Evolutionary conservation across 2,797 vertebrate species (phyloP), one percentile per base, ranked within the genome.

Genomic region (Hipposideros larvatus): DNA sequence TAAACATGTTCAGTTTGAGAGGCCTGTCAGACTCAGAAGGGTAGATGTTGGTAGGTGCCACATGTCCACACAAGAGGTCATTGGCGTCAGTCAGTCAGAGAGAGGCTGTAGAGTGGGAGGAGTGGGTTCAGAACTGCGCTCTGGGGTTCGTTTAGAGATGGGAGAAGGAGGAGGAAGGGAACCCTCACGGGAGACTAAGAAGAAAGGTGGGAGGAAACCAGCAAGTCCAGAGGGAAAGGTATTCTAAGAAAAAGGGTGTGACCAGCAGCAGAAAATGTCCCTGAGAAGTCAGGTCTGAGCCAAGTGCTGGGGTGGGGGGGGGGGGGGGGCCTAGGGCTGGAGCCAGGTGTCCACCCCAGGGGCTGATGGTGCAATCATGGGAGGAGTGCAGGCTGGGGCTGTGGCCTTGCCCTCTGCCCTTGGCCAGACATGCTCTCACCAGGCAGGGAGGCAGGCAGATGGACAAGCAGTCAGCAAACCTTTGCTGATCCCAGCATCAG

Each of bases 141-240:
- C 18, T 7, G 74, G 61, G 46, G 46, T 34, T 65, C 80, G 26
- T 77, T 43, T 13, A 1, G 73, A 82, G 18, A 26, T 5, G 53
- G 41, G 55, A 75, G 91, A 31, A 46, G 28, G 48, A 87, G 34
- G 15, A 51, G 15, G 41, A 31, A 16, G 59, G 65, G 41, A 37
- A 13, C 14, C 37, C 66, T 55, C 65, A 0, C 0, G 0, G 26
- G 65, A 57, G 21, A 57, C 51, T 34, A 26, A 65, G 68, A 71
- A 68, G 53, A 80, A 11, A 75, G 28, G 9, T 1, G 1, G 26
- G 26, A 84, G 53, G 37, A 53, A 68, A 7, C 66, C 34, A 4
- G 28, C n/a, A 41, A 87, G 10, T 41, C 48, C 4, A 55, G 46
- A 70, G 68, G 11, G n/a, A 84, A 84, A 37, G 15, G 26, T 43